Base-by-base conservation (phyloP, 2,888 invertebrate species). In the Halocaridina rubra region DNA sequence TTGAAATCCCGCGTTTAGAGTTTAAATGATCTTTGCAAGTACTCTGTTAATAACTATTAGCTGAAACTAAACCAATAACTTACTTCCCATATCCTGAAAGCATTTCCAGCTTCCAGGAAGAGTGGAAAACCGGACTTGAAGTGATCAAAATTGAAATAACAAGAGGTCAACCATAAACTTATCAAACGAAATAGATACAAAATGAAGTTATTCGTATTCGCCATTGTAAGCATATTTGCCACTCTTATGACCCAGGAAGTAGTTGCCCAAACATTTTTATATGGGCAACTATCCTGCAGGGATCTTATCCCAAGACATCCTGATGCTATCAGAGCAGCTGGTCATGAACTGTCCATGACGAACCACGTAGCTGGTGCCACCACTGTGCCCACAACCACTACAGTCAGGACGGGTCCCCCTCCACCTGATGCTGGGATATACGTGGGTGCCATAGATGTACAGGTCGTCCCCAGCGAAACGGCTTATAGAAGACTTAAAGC, bases 401-500 rank as follows among this genome's bases (percentile, higher is more conserved):
- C 78, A 16, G 71, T 77, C 13, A 71, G 69, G 10, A n/a, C 71
- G 0, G 39, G 59, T 13, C 29, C 78, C 13, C 46, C 76, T 0
- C 76, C 53, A 7, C 79, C 84, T 7, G 27, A 27, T 4, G 61
- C 53, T 24, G 1, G 22, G 13, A 10, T 13, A 53, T 78, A 78
- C 19, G 16, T 10, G 1, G 84, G 84, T 30, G 32, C 4, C 64
- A 16, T 72, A 13, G 29, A 78, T 3, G 46, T 84, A 4, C 32
- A 71, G 39, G 69, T 84, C 1, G 10, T 84, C 7, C 78, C 84
- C 7, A 64, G 74, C 10, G 72, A 78, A 24, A 53, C 72, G 22
- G 64, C 33, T 33, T 84, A 84, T 53, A 32, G 84, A n/a, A 22
- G 84, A 13, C 79, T 84, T 30, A 84, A 84, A 61, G 30, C 46